Evolutionary conservation across 2,797 vertebrate species (phyloP).

Genomic region (Bovichtus variegatus): DNA sequence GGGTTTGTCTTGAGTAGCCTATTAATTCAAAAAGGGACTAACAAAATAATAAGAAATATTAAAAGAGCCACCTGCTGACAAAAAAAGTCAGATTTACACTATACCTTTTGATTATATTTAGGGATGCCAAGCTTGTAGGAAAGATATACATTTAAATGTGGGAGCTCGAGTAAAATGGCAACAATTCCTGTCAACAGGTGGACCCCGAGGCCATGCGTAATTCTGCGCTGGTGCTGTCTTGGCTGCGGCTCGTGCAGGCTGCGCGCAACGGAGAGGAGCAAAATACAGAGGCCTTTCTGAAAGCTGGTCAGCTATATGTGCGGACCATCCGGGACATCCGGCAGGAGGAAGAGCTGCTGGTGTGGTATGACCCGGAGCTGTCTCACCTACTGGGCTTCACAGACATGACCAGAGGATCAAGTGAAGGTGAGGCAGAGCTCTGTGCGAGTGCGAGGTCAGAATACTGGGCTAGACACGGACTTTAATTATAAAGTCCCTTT

Average conservation of each 20-base stretch:
- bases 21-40: background rate
- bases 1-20: background rate
- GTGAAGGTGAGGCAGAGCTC: slow-evolving; percentile 80
- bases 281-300: slow-evolving; percentile 90
- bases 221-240: slow-evolving; percentile 85
- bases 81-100: background rate
- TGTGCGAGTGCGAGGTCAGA: background rate
- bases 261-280: slow-evolving; percentile 87
- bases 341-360: slow-evolving; percentile 90
- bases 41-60: background rate
- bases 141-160: background rate
- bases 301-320: slow-evolving; percentile 88
- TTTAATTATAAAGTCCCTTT: background rate
- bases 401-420: slow-evolving; percentile 80
- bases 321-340: slow-evolving; percentile 85
- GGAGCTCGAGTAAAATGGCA: background rate
- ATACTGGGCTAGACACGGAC: background rate
- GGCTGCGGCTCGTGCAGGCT: slow-evolving; percentile 90
- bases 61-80: background rate
- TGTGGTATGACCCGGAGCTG: slow-evolving; percentile 93
- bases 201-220: slow-evolving; percentile 88
- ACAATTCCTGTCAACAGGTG: slow-evolving; percentile 81
- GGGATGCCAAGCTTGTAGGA: background rate
- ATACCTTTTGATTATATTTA: background rate
- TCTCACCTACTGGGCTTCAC: slow-evolving; percentile 89